Percentiles rank a stretch among this genome's conserved stretches.
These are phyloP conservation scores for Vesta saturnalis DNA, from an alignment of 2,888 invertebrate species.

Conservation along the genomic window DNA sequence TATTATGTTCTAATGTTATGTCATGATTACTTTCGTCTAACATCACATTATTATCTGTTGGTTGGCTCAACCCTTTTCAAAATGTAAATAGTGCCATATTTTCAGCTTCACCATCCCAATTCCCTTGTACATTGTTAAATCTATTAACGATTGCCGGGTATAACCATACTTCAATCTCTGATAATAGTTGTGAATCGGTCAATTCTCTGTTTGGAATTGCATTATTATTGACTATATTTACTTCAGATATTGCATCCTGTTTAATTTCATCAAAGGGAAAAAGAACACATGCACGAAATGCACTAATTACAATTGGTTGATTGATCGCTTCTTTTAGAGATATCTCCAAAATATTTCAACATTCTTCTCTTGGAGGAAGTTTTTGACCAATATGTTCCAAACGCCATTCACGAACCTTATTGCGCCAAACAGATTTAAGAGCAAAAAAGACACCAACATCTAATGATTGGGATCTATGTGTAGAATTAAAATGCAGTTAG, in stretches of 20 bases:
- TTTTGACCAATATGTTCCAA: background rate
- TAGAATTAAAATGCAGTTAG: slow-evolving; percentile 2
- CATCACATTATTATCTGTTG: too few relatives aligned
- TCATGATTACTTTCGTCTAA: too few relatives aligned
- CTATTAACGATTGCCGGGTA: background rate
- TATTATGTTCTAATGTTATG: background rate
- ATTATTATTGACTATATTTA: too few relatives aligned
- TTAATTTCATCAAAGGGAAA: background rate
- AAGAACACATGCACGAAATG: background rate
- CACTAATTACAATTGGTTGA: background rate
- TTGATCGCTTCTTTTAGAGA: background rate
- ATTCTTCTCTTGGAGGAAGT: background rate
- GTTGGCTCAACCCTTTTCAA: background rate
- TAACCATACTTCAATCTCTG: background rate
- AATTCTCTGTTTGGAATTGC: too few relatives aligned
- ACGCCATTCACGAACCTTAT: background rate
- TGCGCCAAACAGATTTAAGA: background rate
- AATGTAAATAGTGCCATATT: background rate
- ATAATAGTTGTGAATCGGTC: background rate
- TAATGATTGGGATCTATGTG: background rate
- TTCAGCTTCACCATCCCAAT: background rate
- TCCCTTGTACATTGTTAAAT: too few relatives aligned
- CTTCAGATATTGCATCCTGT: background rate
- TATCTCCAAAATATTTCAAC: background rate
- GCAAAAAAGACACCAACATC: background rate